phyloP scores from a whole-genome alignment of 2,797 vertebrate genomes.

The Meriones psammophilus region DNA sequence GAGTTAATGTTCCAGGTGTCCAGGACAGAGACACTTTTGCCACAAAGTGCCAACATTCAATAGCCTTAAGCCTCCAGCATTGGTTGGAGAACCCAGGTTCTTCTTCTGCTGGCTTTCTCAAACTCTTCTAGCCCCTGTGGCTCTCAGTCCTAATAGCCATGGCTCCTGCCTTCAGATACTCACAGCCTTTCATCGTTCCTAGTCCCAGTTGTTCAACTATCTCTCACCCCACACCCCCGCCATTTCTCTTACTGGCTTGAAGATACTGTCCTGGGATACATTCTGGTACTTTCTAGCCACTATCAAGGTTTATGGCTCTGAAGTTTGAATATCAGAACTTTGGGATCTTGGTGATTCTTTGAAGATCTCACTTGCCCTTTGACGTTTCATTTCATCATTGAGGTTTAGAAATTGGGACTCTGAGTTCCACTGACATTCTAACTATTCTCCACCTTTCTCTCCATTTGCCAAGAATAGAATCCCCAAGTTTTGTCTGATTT shows the following conservation, averaged over 20 bases:
- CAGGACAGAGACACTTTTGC: not conserved
- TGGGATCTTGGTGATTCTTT: not conserved
- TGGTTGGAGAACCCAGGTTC: not conserved
- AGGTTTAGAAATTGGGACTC: not conserved
- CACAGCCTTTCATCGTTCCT: not conserved
- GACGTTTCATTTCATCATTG: not conserved
- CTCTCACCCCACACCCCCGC: not conserved
- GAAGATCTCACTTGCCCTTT: not conserved
- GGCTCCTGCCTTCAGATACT: not conserved
- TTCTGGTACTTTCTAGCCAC: not conserved
- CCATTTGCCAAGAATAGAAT: not conserved
- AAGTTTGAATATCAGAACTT: not conserved
- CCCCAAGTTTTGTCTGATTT: not conserved
- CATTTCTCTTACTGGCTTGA: not conserved
- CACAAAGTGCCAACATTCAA: not conserved
- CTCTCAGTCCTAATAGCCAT: not conserved
- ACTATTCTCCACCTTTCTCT: too few relatives aligned
- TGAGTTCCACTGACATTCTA: not conserved
- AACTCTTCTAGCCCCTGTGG: not conserved
- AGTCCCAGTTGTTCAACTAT: not conserved
- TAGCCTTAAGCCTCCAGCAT: not conserved
- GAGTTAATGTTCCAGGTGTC: not conserved
- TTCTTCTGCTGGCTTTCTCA: not conserved
- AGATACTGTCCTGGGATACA: not conserved
- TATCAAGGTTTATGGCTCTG: not conserved